phyloP scores from a whole-genome alignment of 1,140 invertebrate genomes.

The Lucilia cuprina region DNA sequence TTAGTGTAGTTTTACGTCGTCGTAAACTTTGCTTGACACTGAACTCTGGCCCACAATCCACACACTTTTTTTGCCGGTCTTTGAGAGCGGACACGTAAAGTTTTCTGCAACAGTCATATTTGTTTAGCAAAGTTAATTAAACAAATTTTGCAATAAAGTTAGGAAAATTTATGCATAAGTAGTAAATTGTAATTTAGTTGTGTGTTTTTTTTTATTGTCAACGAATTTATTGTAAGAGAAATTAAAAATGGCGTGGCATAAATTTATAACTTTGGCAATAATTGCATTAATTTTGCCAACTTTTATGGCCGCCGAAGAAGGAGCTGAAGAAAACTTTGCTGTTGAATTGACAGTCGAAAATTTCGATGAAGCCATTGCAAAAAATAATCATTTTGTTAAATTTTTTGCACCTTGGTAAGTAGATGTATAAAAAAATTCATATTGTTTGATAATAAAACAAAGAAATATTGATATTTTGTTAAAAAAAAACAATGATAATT shows the following conservation, averaged over 20 bases:
- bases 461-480: not conserved
- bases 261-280: not conserved
- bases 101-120: not conserved
- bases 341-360: slow-evolving; percentile 64
- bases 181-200: not conserved
- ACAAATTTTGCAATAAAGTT: not conserved
- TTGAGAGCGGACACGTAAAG: slow-evolving; percentile 9
- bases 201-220: not conserved
- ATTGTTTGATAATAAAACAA: not conserved
- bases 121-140: not conserved
- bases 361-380: slow-evolving; percentile 72
- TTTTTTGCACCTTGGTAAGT: slow-evolving; percentile 81
- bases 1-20: too few species aligned
- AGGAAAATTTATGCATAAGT: not conserved
- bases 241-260: slow-evolving; percentile 19
- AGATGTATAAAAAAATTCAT: not conserved
- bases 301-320: not conserved
- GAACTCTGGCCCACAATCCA: not conserved
- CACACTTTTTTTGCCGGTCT: slow-evolving; percentile 15
- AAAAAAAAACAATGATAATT: slow-evolving; percentile 9
- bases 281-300: slow-evolving; percentile 1
- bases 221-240: not conserved
- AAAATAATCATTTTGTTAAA: slow-evolving; percentile 75
- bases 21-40: too few species aligned
- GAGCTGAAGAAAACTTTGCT: slow-evolving; percentile 35